Evolutionary conservation across 2,797 vertebrate species (phyloP), one percentile per base, ranked within the genome.

Genomic region (Girardinus metallicus): DNA sequence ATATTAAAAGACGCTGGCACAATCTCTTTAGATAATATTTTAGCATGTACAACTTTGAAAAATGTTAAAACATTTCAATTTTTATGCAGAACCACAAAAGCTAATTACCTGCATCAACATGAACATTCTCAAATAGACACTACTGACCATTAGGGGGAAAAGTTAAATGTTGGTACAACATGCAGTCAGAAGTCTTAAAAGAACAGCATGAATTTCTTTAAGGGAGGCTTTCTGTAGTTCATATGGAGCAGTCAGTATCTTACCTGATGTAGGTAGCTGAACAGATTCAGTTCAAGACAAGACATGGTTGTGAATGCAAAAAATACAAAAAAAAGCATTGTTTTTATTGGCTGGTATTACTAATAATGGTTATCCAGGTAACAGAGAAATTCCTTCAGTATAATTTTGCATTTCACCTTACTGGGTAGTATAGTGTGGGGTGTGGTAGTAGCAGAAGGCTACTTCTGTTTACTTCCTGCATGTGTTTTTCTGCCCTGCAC

Each of bases 131-230:
- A 82, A 47, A 68, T 23, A 18, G 18, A 81, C 7, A 26, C 12
- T 74, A 39, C 34, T 75, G n/a, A 87, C 34, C 46, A 13, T 72
- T 43, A 66, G 1, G 72, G 49, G 47, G 39, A 78, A 84, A 80
- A 34, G 5, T 34, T 12, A 23, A 13, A 34, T 57, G 44, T 70
- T 70, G 16, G 4, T 74, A n/a, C 76, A 83, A 21, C 23, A 57
- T 57, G 77, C 4, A 1, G 13, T 57, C 5, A 75, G 49, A 74
- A 77, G 41, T 72, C 23, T 8, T 46, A 34, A 80, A 72, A 57
- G 66, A 44, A 70, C 23, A 43, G 41, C 26, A 13, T 71, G 41
- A 15, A 29, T 44, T 71, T 15, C 6, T 71, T 44, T 16, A 1
- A 44, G 16, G 6, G 29, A 74, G 23, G 23, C 1, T n/a, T 31